Evolutionary conservation across 1,140 invertebrate species (phyloP).

Genomic region (Drusus annulatus): DNA sequence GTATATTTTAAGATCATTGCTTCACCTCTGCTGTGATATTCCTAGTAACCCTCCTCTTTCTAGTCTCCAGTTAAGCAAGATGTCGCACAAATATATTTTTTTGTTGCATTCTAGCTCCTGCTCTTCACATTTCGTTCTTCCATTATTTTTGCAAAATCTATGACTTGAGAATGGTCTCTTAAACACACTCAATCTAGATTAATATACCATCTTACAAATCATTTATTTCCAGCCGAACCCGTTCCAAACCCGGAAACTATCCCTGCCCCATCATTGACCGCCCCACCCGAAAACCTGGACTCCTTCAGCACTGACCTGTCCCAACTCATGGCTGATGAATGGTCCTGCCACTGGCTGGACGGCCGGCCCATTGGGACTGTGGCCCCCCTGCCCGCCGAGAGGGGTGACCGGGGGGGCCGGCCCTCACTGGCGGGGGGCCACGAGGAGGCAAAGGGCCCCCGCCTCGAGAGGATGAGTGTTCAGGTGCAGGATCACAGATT

Average conservation of each 20-base stretch:
- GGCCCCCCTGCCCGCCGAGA: constrained; percentile 67
- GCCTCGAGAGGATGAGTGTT: constrained; percentile 70
- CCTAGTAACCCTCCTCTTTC: too few species aligned
- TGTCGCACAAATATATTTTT: too few species aligned
- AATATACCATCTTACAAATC: too few species aligned
- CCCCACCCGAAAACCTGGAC: neutral
- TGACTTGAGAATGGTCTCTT: too few species aligned
- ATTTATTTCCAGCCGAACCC: constrained; percentile 29
- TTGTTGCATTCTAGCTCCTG: too few species aligned
- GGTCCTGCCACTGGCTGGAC: constrained; percentile 76
- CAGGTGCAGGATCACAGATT: constrained; percentile 81
- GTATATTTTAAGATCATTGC: too few species aligned
- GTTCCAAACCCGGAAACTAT: constrained; percentile 46
- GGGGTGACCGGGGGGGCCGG: neutral
- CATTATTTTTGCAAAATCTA: too few species aligned
- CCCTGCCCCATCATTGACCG: constrained; percentile 53
- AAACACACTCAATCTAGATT: too few species aligned
- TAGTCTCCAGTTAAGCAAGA: too few species aligned
- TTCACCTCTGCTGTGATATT: too few species aligned
- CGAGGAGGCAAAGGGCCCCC: constrained; percentile 56
- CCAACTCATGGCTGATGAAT: constrained; percentile 67
- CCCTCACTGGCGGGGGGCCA: constrained; percentile 24
- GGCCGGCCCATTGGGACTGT: constrained; percentile 75
- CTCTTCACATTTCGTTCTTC: too few species aligned
- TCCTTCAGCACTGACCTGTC: constrained; percentile 47